Evolutionary conservation across 2,797 vertebrate species (phyloP), one percentile per base, ranked within the genome.

Genomic region (Salmo trutta): DNA sequence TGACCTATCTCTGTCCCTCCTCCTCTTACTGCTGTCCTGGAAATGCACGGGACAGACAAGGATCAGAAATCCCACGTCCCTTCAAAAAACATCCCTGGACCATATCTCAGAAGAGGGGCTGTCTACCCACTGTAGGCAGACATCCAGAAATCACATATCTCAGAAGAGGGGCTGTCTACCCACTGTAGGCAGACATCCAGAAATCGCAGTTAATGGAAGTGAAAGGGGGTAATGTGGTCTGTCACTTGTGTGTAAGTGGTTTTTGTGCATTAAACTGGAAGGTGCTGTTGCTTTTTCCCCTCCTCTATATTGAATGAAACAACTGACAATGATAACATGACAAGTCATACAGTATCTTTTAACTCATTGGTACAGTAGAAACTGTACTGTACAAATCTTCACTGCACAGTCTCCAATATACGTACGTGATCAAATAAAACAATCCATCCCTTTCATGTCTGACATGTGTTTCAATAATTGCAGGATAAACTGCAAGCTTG

Each of bases 161-260:
- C 75, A 77, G 72, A 75, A 75, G 86, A 83, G 83, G 82, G 82
- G 78, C 83, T 71, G 81, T 81, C 80, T 88, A 88, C 84, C 79
- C 83, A 79, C 82, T 86, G 81, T 81, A 79, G 82, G 87, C 87
- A 87, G 86, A 90, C 86, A 87, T 87, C 84, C 79, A 87, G 85
- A 87, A 90, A 89, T 89, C 87, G 86, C 86, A 89, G 85, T 86
- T 87, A 91, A 90, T 90, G 83, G 85, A 89, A 88, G 83, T 86
- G 90, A 89, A 85, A 84, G 84, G 88, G 86, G 84, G 86, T 89
- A 90, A 89, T 90, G 84, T 86, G 84, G 80, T 88, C 85, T 90
- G 88, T 88, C 86, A 89, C 83, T 88, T 87, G 86, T 89, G 82
- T 87, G 87, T 85, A 86, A 88, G 85, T 89, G 87, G 85, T 86